These are phyloP conservation scores for Spea bombifrons DNA, from an alignment of 2,113 vertebrate species.

Conservation along the genomic window DNA sequence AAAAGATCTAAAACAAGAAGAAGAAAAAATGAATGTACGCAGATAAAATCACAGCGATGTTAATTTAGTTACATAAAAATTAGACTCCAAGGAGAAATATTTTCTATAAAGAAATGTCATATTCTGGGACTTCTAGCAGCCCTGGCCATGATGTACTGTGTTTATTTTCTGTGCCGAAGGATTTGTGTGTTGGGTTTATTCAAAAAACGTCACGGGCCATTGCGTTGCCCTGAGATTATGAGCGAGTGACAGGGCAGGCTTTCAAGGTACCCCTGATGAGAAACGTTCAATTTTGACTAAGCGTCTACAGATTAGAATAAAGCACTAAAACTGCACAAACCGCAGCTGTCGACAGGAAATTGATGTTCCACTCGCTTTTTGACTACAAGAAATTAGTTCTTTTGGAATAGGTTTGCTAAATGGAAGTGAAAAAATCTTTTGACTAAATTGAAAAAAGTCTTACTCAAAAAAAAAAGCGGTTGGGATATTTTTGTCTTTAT, in stretches of 20 bases:
- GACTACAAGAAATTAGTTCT: conserved; percentile 64
- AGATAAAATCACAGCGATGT: conserved; percentile 41
- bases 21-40: conserved; percentile 39
- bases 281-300: conserved; percentile 61
- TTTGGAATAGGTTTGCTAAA: conserved; percentile 53
- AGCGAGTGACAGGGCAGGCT: conserved; percentile 50
- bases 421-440: conserved; percentile 1
- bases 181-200: conserved; percentile 24
- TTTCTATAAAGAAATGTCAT: conserved; percentile 33
- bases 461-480: too few species aligned
- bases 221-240: conserved; percentile 25
- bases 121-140: conserved; percentile 16
- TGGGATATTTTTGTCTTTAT: too few species aligned
- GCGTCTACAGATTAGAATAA: conserved; percentile 61
- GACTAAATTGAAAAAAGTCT: conserved; percentile 12
- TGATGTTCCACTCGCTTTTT: conserved; percentile 64
- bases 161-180: conserved; percentile 31
- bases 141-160: conserved; percentile 34
- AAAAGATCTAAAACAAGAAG: conserved; percentile 44
- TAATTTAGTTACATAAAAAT: conserved; percentile 47
- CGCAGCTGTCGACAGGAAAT: conserved; percentile 59
- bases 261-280: conserved; percentile 57
- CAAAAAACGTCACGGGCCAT: conserved; percentile 44
- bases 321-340: conserved; percentile 57
- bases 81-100: conserved; percentile 33